phyloP scores from a whole-genome alignment of 2,113 vertebrate genomes.

The Ochotona curzoniae region DNA sequence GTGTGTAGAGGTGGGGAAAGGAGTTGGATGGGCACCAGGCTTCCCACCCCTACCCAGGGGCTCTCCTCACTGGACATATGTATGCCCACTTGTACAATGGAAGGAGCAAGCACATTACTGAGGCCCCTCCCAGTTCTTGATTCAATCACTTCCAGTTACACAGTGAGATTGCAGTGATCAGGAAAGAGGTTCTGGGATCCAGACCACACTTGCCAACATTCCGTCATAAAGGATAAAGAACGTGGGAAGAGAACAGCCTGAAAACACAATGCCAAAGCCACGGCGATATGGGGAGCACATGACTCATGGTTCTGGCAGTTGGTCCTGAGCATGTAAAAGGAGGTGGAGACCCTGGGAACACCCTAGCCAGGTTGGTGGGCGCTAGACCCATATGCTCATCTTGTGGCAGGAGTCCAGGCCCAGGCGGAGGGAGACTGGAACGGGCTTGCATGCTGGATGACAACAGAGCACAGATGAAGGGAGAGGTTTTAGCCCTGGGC shows the following conservation, averaged over 20 bases:
- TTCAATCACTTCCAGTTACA: neutral
- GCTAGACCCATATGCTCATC: neutral
- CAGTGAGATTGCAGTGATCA: neutral
- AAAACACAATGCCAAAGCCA: neutral
- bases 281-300: neutral
- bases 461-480: neutral
- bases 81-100: neutral
- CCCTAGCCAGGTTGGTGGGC: neutral
- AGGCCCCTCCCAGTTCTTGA: neutral
- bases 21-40: neutral
- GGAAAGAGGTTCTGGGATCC: neutral
- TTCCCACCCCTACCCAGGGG: neutral
- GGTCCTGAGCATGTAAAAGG: neutral
- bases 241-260: neutral
- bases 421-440: neutral
- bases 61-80: neutral
- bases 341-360: neutral
- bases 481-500: neutral
- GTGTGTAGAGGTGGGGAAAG: fast-evolving
- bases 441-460: neutral
- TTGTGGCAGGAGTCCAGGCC: neutral
- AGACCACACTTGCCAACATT: neutral
- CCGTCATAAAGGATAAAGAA: no score
- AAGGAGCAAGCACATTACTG: neutral
- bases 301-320: neutral